Conservation (phyloP, 2,888 invertebrate genomes). For the Dynastes grantii region DNA sequence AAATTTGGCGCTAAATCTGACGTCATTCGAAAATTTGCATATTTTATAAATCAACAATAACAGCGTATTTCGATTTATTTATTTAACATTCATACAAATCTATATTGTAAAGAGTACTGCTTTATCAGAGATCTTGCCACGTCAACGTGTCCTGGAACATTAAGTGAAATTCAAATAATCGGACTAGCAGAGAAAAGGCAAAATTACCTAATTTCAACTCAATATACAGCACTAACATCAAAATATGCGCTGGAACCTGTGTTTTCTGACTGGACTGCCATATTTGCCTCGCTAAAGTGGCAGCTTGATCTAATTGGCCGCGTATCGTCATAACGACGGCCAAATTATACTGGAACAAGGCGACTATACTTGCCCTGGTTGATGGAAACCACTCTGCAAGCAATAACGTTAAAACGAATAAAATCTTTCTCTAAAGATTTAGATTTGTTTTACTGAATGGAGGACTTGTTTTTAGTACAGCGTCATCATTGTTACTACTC, state of each 20-base stretch:
- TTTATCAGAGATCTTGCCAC: conserved; percentile 76
- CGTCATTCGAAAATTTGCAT: too few relatives aligned
- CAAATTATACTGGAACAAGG: conserved; percentile 85
- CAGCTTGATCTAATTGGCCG: conserved; percentile 81
- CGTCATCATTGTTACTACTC: conserved; percentile 66
- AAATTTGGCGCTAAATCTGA: too few relatives aligned
- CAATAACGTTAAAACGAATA: not conserved
- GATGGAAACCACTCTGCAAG: conserved; percentile 76
- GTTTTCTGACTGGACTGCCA: conserved; percentile 72
- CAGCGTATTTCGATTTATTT: not conserved
- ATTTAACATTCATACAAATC: conserved; percentile 50
- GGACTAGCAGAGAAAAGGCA: not conserved
- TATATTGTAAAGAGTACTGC: conserved; percentile 74
- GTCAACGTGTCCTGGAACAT: conserved; percentile 73
- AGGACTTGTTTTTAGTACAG: conserved; percentile 65
- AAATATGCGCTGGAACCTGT: conserved; percentile 76
- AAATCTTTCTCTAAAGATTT: not conserved
- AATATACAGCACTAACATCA: conserved; percentile 78
- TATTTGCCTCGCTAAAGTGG: conserved; percentile 69
- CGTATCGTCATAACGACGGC: conserved; percentile 83
- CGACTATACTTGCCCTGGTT: conserved; percentile 77
- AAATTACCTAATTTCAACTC: conserved; percentile 75
- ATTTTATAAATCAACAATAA: too few relatives aligned
- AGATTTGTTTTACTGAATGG: conserved; percentile 62
- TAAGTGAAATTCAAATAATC: conserved; percentile 36